Evolutionary conservation across 64 coral and sea anemone genomes (phyloP).

Genomic region (Stylophora pistillata): DNA sequence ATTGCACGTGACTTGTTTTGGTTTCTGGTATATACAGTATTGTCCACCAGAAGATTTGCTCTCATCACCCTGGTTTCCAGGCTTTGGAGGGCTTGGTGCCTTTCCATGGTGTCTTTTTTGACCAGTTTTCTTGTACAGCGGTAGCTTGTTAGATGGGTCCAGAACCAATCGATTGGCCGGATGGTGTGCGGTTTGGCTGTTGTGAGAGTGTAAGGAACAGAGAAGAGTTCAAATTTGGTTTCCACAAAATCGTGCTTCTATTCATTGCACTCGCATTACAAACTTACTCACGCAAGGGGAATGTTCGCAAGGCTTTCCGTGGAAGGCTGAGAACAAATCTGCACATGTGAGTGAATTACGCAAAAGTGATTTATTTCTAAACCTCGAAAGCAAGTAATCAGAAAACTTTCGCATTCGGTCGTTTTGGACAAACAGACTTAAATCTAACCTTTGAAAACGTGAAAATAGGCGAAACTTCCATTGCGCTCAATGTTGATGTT

Average conservation of each 20-base stretch:
- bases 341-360: too few relatives aligned
- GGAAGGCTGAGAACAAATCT: too few relatives aligned
- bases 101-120: background rate
- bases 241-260: background rate
- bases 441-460: too few relatives aligned
- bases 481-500: too few relatives aligned
- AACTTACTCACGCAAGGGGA: too few relatives aligned
- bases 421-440: too few relatives aligned
- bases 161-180: background rate
- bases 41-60: constrained; percentile 4
- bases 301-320: too few relatives aligned
- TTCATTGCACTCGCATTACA: too few relatives aligned
- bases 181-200: background rate
- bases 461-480: too few relatives aligned
- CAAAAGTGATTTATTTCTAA: too few relatives aligned
- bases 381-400: too few relatives aligned
- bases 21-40: constrained; percentile 42
- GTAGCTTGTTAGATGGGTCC: constrained; percentile 22
- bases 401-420: too few relatives aligned
- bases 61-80: background rate
- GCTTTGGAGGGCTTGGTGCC: constrained; percentile 32
- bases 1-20: constrained; percentile 43
- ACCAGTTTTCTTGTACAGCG: constrained; percentile 18
- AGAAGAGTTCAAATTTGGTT: background rate
- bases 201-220: background rate